phyloP scores from a whole-genome alignment of 2,797 vertebrate genomes.

The Morelia viridis region DNA sequence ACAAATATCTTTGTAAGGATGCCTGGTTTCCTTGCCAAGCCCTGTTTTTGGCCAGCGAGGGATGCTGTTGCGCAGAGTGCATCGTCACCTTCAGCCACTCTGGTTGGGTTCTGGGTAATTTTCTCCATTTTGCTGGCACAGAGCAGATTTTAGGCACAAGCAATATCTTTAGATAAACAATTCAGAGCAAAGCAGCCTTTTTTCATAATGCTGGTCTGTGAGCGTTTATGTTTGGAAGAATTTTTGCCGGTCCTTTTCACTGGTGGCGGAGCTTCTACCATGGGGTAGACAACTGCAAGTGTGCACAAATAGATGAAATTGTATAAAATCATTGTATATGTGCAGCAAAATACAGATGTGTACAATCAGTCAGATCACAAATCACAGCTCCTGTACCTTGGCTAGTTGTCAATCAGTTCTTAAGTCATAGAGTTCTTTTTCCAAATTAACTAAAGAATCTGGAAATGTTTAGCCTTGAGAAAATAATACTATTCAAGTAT shows the following conservation, averaged over 20 bases:
- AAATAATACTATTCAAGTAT: neutral
- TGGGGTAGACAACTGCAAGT: neutral
- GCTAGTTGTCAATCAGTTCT: neutral
- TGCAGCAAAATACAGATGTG: neutral
- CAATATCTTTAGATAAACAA: neutral
- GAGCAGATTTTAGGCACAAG: neutral
- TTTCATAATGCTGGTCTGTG: neutral
- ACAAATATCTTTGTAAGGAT: neutral
- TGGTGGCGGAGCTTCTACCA: neutral
- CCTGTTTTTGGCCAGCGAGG: neutral
- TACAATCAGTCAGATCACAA: neutral
- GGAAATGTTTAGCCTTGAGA: neutral
- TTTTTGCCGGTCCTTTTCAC: neutral
- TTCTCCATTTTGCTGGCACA: neutral
- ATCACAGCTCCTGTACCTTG: neutral
- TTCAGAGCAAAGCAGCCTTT: neutral
- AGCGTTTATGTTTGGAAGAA: neutral
- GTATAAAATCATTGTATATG: neutral
- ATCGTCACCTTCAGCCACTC: neutral
- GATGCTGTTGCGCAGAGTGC: neutral
- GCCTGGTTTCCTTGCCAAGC: neutral
- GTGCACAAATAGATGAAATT: neutral
- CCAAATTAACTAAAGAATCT: neutral
- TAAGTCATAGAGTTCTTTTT: neutral
- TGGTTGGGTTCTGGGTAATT: neutral